Evolutionary conservation across 2,113 vertebrate species (phyloP), one percentile per base, ranked within the genome.

Genomic region (Abramis brama): DNA sequence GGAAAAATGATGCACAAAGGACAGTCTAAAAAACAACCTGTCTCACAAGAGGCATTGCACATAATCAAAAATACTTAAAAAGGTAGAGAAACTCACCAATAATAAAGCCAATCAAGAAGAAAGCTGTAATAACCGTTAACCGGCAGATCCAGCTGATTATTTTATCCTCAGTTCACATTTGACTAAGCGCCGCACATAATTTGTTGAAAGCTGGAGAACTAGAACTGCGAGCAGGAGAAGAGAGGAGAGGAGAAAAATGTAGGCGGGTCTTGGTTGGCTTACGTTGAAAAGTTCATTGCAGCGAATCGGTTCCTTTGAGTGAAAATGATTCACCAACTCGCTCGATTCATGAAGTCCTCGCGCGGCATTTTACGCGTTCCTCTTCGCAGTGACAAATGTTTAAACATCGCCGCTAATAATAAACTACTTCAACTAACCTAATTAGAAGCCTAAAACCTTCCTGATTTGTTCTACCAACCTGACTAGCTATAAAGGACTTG

Each of bases 51-150:
- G 17, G 8, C 50, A 73, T n/a, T 62, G n/a, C 8, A 52, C 2
- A 12, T 4, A 23, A 1, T 15, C 10, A 59, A 19, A 27, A 64
- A 36, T 3, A 21, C n/a, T n/a, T n/a, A n/a, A n/a, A n/a, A 6
- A 25, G 25, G 17, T 12, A 78, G 59, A 39, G 88, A 17, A 86
- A 80, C 87, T 93, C 95, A 98, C 97, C 97, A 75, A 96, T 90
- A 64, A 96, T 87, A 89, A 98, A 96, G 64, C 97, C 97, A 23
- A 96, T 39, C 23, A 96, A 64, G 73, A 97, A 95, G 70, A 95
- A 47, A 59, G 87, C 89, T 2, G 87, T 55, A 45, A 93, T 82
- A 15, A 87, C 75, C n/a, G 86, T 71, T 71, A 89, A 17, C 83
- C 92, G 90, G 50, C 86, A 84, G 66, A 94, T 25, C 87, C 87